A percentile compares a stretch with the other conserved stretches of the same genome.
Conservation (phyloP, 1,140 invertebrate genomes). For the fruit fly (Drosophila melanogaster) region Release_6_plus_ISO1_MT NT_037436.4:13732501-13733000, state of each 20-base stretch:
- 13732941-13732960: not conserved
- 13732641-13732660: conserved; percentile 72
- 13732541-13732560: conserved; percentile 42
- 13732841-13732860: conserved; percentile 79
- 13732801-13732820: conserved; percentile 78
- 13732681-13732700: conserved; percentile 83
- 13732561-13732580: not conserved
- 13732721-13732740: conserved; percentile 75
- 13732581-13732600: not conserved
- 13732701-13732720: conserved; percentile 68
- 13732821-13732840: conserved; percentile 81
- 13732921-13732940: conserved; percentile 81
- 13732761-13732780: not conserved
- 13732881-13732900: conserved; percentile 63
- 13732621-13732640: conserved; percentile 38
- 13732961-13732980: conserved; percentile 10
- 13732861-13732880: conserved; percentile 76
- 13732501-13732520: conserved; percentile 8
- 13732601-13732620: conserved; percentile 8
- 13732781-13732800: conserved; percentile 37
- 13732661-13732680: conserved; percentile 82
- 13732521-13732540: conserved; percentile 39
- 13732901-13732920: conserved; percentile 59
- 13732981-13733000: conserved; percentile 11
- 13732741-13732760: conserved; percentile 49